These are phyloP conservation scores for Pachliopta kotzebuea DNA, from an alignment of 2,888 invertebrate species.

Conservation along the genomic window DNA sequence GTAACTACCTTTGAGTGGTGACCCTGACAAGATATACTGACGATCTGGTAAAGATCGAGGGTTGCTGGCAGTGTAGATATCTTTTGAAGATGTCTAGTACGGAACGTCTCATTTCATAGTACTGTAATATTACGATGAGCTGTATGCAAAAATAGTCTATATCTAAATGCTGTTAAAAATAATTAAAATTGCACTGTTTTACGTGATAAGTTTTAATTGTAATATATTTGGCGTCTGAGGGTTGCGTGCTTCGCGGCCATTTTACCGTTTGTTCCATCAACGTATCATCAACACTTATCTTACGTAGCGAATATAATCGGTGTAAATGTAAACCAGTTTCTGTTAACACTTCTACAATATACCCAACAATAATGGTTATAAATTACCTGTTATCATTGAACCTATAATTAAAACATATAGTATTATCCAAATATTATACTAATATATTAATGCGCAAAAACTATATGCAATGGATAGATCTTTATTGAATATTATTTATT, in stretches of 20 bases:
- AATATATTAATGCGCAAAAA: too few species aligned
- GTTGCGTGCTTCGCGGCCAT: slow-evolving; percentile 18
- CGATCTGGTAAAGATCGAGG: too few species aligned
- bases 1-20: too few species aligned
- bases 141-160: background rate
- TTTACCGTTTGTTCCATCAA: slow-evolving; percentile 24
- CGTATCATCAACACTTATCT: slow-evolving; percentile 15
- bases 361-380: background rate
- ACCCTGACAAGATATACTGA: too few species aligned
- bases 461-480: too few species aligned
- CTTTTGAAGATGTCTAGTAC: too few species aligned
- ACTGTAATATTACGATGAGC: background rate
- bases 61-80: too few species aligned
- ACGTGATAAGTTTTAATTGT: slow-evolving; percentile 8
- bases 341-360: slow-evolving; percentile 9
- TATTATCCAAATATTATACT: too few species aligned
- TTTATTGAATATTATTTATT: too few species aligned
- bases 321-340: slow-evolving; percentile 21
- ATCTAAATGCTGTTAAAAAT: background rate
- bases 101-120: background rate
- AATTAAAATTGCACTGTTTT: background rate
- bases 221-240: background rate
- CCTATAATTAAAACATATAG: too few species aligned
- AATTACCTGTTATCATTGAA: background rate
- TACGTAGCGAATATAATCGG: slow-evolving; percentile 15